Base-by-base conservation (phyloP, 2,888 invertebrate genomes). In the Nymphalis polychloros region DNA sequence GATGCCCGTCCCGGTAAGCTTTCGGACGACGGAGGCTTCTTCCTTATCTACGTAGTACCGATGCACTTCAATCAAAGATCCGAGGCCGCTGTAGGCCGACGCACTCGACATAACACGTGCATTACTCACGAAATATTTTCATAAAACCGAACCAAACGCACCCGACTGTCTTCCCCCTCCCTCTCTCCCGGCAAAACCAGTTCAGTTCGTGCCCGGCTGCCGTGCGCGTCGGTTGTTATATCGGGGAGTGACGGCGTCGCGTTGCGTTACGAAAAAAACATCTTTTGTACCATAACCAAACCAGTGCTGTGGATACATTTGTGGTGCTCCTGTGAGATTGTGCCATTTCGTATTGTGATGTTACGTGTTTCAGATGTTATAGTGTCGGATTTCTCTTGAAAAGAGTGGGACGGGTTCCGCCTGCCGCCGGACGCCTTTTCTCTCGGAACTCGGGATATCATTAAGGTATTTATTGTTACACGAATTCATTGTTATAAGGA, bases 71-170 rank as follows among this genome's bases (percentile, higher is more conserved):
- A 90, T 90, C 88, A 87, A 85, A 87, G 85, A 85, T 78, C 81
- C 82, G 86, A 90, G 90, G 90, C 85, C 89, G 89, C 82, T 85
- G 83, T 90, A 89, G 91, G 90, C 87, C 91, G 90, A 87, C 90
- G 91, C 90, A 88, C 90, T 90, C 88, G 81, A 85, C 89, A 92
- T 90, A 90, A 89, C 92, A 92, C 91, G 92, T 92, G 92, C 90
- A 92, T 92, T 92, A 92, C 92, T 92, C 92, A 92, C 92, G 86
- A 92, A 92, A 92, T 92, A 92, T 92, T 92, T 92, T 92, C 92
- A 92, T 92, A 92, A 91, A 91, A 88, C 86, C 90, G 86, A 89
- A 85, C 87, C 86, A 84, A 90, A 88, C 91, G 87, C 87, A 90
- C 89, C 90, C 89, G 88, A 81, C 83, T 79, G 76, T 83, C 84